Conservation (phyloP, 2,113 vertebrate genomes). For the Lutjanus erythropterus region DNA sequence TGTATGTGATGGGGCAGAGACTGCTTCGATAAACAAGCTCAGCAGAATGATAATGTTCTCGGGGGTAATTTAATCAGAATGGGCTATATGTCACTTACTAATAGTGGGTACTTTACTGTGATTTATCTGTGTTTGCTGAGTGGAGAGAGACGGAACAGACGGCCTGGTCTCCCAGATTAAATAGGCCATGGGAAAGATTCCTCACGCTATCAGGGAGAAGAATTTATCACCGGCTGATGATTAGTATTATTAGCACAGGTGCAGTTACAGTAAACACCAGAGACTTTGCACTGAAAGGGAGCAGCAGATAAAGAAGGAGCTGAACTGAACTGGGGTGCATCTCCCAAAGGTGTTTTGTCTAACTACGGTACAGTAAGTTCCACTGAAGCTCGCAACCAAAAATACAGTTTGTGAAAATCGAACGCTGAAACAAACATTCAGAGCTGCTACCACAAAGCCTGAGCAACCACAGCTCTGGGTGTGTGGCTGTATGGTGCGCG, state of each 20-base stretch:
- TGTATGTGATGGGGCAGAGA: conserved; percentile 53
- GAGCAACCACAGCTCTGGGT: background rate
- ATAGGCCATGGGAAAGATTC: conserved; percentile 79
- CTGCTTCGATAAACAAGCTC: conserved; percentile 64
- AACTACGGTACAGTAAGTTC: conserved; percentile 37
- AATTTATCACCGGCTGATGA: conserved; percentile 82
- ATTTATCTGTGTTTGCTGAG: conserved; percentile 86
- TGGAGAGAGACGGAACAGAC: conserved; percentile 78
- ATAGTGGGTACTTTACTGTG: conserved; percentile 83
- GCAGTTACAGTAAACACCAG: conserved; percentile 82
- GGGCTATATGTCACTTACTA: conserved; percentile 83
- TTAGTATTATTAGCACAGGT: conserved; percentile 85
- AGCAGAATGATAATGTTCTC: conserved; percentile 75
- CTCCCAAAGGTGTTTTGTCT: conserved; percentile 70
- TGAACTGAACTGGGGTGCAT: conserved; percentile 60
- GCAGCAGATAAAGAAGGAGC: conserved; percentile 68
- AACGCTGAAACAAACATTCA: conserved; percentile 5
- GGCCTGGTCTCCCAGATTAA: conserved; percentile 77
- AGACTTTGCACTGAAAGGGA: conserved; percentile 67
- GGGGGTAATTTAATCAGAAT: conserved; percentile 84
- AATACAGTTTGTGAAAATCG: background rate
- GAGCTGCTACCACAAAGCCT: conserved; percentile 5
- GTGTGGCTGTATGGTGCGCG: background rate
- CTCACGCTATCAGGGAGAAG: conserved; percentile 68
- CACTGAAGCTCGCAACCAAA: conserved; percentile 16